Evolutionary conservation across 2,113 vertebrate species (phyloP), one percentile per base, ranked within the genome.

Genomic region (Sinocyclocheilus anshuiensis): DNA sequence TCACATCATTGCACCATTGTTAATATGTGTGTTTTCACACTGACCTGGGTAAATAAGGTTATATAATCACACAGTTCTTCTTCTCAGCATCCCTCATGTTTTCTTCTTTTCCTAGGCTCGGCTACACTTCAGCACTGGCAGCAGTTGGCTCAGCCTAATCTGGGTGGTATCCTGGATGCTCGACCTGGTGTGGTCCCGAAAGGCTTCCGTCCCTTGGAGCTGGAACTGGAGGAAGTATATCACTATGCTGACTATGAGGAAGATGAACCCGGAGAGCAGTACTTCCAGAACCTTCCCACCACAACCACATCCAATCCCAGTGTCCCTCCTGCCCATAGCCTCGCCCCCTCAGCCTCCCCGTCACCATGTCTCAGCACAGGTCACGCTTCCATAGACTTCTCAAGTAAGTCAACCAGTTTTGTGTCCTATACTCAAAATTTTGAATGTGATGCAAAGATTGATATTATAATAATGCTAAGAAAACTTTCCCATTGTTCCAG

Each of bases 121-220:
- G 97, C 95, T 89, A 99, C 98, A 61, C 95, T 99, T 86, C 98
- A 99, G 90, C 98, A 99, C 87, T 99, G 98, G 98, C 98, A 99
- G 94, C 97, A 98, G 95, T 88, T 99, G 91, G 98, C 98, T 59
- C 98, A 99, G 94, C 98, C 98, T 90, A 97, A 99, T 91, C 95
- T 99, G 1, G 98, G 97, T 0, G 98, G 98, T 63, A 99, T 99
- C 82, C 93, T 99, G 89, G 98, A 99, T 61, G 95, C 97, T 0
- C 94, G 98, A 89, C 98, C 98, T 0, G 98, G 98, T 65, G 98
- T 99, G 48, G 96, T 99, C 87, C 96, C 98, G 9, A 99, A 99
- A 90, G 98, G 98, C 91, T 99, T 98, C 95, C 94, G 97, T 88
- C 98, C 97, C 0, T 94, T 99, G 45, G 97, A 99, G 61, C 95